phyloP scores from a whole-genome alignment of 1,140 invertebrate species.

The Antheraea mylitta region DNA sequence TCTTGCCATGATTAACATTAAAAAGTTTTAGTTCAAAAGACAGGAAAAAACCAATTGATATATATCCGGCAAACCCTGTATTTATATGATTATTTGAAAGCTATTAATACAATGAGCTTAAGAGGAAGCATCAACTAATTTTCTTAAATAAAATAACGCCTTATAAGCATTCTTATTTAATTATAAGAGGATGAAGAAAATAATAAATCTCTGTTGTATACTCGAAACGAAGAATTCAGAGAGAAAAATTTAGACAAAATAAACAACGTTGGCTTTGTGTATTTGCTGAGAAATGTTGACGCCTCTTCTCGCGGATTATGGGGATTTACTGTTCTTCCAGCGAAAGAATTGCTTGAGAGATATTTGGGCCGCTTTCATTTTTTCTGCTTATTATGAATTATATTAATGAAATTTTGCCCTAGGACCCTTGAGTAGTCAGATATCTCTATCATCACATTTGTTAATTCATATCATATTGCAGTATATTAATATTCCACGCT shows the following conservation, averaged over 20 bases:
- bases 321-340: conserved; percentile 13
- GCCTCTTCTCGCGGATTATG: conserved; percentile 14
- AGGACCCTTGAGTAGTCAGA: not conserved
- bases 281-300: conserved; percentile 16
- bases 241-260: conserved; percentile 13
- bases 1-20: too few species aligned
- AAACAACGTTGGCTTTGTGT: conserved; percentile 15
- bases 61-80: too few species aligned
- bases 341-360: conserved; percentile 9
- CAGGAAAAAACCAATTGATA: too few species aligned
- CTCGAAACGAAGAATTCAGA: conserved; percentile 9
- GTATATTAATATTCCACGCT: too few species aligned
- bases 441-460: not conserved
- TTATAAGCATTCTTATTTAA: conserved; percentile 11
- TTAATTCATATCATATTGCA: too few species aligned
- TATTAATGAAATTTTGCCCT: conserved; percentile 2
- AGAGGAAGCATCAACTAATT: not conserved
- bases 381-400: conserved; percentile 3
- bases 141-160: conserved; percentile 4
- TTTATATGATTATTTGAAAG: not conserved
- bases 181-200: conserved; percentile 18
- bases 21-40: too few species aligned
- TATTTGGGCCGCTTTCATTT: not conserved
- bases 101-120: too few species aligned
- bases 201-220: conserved; percentile 11